phyloP scores from a whole-genome alignment of 1,140 invertebrate genomes.

The Archegozetes longisetosus region DNA sequence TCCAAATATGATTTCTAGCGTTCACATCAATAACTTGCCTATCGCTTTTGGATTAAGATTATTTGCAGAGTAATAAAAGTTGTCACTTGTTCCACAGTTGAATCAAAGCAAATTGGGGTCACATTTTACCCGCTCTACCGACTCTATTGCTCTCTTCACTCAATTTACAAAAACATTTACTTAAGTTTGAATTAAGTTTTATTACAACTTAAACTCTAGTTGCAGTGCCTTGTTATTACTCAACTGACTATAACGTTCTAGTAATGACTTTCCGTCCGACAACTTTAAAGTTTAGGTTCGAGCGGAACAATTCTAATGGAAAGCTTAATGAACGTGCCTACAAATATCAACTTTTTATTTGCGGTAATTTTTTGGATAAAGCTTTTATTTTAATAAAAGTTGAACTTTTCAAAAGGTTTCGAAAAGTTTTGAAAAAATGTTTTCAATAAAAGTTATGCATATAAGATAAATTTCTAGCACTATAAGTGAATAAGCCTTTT shows the following conservation, averaged over 20 bases:
- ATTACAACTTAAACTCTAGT: not conserved
- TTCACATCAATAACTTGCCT: too few relatives aligned
- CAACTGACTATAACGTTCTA: not conserved
- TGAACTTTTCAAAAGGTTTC: too few relatives aligned
- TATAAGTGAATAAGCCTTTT: too few relatives aligned
- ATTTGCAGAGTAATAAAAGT: not conserved
- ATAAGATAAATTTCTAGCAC: too few relatives aligned
- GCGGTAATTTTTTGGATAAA: conserved; percentile 5
- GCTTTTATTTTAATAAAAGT: too few relatives aligned
- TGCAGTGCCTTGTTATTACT: not conserved
- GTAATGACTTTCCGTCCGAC: not conserved
- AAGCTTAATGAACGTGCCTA: conserved; percentile 1
- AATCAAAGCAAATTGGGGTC: not conserved
- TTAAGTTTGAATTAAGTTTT: too few relatives aligned
- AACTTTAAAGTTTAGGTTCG: not conserved
- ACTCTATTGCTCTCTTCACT: not conserved
- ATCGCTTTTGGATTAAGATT: too few relatives aligned
- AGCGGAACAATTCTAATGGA: not conserved
- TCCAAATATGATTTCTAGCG: too few relatives aligned
- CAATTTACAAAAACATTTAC: not conserved
- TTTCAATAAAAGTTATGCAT: too few relatives aligned
- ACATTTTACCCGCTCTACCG: not conserved
- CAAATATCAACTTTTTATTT: conserved; percentile 7
- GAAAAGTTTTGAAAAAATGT: too few relatives aligned
- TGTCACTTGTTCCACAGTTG: not conserved